Evolutionary conservation across 1,140 invertebrate species (phyloP), one percentile per base, ranked within the genome.

Genomic region (Bradysia coprophila): DNA sequence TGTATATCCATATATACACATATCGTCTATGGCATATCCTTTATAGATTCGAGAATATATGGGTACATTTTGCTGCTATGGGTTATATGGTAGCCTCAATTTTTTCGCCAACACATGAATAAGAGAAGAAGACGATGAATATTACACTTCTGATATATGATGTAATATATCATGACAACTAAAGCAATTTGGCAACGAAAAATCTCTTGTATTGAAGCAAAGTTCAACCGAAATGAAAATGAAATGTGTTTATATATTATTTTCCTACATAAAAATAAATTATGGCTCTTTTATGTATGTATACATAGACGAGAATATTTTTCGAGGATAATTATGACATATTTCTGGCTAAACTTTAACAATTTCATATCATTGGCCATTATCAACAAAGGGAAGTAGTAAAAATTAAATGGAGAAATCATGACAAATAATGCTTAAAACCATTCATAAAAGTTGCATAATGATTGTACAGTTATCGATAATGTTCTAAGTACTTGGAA

Each of bases 121-220:
- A 13, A 28, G 24, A 28, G 6, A 8, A 28, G 6, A 28, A 28
- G 24, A 28, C 6, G 6, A 28, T 28, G 6, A n/a, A 28, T 28
- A 28, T 13, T 13, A 28, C 24, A 13, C 24, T 6, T 8, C 24
- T 28, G 24, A 28, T 28, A 28, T 28, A 28, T 28, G 13, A 9
- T n/a, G 8, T 37, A 37, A 37, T 37, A 37, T 37, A 15, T 37
- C 34, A 37, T 37, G 34, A 37, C 34, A 37, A 37, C 34, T 37
- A 37, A 37, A 37, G 34, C 34, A 37, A 37, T 37, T 37, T 37
- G 34, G 34, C 34, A 37, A 6, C 34, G 28, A 37, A 37, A 37
- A 37, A n/a, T 19, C 6, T 37, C 34, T 10, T 37, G 34, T 37
- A 37, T 37, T 37, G 18, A 37, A 19, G 18, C 15, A 10, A 16